Percentiles rank a stretch among this genome's conserved stretches.
Conservation (phyloP, 2,888 invertebrate genomes). For the Drosophila kanekoi region DNA sequence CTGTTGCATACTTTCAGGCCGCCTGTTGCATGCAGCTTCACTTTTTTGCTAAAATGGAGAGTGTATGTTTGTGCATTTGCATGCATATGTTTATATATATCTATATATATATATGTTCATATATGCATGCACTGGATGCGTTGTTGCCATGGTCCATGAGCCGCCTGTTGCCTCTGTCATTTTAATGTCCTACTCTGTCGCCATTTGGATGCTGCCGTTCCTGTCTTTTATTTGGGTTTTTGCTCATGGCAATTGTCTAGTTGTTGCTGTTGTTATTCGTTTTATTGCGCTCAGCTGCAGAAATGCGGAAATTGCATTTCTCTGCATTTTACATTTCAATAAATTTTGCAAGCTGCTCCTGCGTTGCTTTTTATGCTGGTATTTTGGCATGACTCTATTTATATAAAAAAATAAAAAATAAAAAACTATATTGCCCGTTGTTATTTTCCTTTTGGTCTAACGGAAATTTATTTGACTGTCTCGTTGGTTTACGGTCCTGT, state of each 20-base stretch:
- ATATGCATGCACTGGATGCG: conserved; percentile 1
- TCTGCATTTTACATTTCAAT: conserved; percentile 76
- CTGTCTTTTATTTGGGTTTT: conserved; percentile 46
- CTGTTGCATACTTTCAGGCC: conserved; percentile 75
- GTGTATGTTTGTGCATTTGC: background rate
- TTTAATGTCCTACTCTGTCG: conserved; percentile 54
- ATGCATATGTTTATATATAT: conserved; percentile 1
- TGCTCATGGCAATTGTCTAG: conserved; percentile 63
- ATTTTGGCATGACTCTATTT: conserved; percentile 59
- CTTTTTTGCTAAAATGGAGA: conserved; percentile 35
- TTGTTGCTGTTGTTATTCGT: conserved; percentile 31
- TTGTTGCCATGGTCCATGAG: conserved; percentile 1
- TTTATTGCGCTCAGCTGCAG: conserved; percentile 55
- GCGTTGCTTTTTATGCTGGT: conserved; percentile 46
- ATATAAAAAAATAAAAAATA: conserved; percentile 46
- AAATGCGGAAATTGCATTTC: conserved; percentile 78
- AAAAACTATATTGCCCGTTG: conserved; percentile 22
- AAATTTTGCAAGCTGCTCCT: conserved; percentile 59
- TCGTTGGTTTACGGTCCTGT: conserved; percentile 52
- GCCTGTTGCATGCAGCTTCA: conserved; percentile 74
- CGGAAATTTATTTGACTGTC: conserved; percentile 52
- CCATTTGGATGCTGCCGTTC: conserved; percentile 25
- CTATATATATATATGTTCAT: background rate
- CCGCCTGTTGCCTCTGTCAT: conserved; percentile 62
- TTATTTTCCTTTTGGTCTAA: conserved; percentile 19